Evolutionary conservation across 2,797 vertebrate genomes (phyloP).

Genomic region (Diceros bicornis): DNA sequence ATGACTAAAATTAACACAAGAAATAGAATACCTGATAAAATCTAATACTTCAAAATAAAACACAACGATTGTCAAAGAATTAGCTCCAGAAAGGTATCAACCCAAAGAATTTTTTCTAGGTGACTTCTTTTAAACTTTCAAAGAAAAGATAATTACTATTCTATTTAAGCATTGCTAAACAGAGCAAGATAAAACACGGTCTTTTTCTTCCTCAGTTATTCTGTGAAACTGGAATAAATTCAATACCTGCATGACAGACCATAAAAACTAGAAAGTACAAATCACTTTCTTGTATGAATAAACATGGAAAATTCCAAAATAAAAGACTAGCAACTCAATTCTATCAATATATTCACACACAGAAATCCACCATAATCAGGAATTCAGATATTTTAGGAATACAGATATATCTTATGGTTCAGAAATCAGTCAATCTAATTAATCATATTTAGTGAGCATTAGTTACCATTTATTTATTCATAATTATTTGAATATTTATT

Average conservation of each 20-base stretch:
- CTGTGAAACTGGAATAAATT: not conserved
- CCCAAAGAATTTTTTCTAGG: not conserved
- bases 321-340: not conserved
- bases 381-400: not conserved
- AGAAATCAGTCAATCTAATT: not conserved
- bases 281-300: not conserved
- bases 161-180: not conserved
- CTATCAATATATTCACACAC: not conserved
- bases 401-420: not conserved
- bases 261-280: not conserved
- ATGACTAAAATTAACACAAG: constrained; percentile 19
- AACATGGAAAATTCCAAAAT: not conserved
- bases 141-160: not conserved
- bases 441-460: not conserved
- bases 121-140: constrained; percentile 33
- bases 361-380: not conserved
- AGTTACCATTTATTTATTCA: not conserved
- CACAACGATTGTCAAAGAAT: not conserved
- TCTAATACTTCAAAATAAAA: not conserved
- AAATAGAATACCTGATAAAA: constrained; percentile 26
- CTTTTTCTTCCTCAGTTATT: not conserved
- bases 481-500: constrained; percentile 39
- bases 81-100: not conserved
- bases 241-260: not conserved
- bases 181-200: not conserved